Evolutionary conservation across 2,797 vertebrate genomes (phyloP), one percentile per base, ranked within the genome.

Genomic region (Sebastes taczanowskii): DNA sequence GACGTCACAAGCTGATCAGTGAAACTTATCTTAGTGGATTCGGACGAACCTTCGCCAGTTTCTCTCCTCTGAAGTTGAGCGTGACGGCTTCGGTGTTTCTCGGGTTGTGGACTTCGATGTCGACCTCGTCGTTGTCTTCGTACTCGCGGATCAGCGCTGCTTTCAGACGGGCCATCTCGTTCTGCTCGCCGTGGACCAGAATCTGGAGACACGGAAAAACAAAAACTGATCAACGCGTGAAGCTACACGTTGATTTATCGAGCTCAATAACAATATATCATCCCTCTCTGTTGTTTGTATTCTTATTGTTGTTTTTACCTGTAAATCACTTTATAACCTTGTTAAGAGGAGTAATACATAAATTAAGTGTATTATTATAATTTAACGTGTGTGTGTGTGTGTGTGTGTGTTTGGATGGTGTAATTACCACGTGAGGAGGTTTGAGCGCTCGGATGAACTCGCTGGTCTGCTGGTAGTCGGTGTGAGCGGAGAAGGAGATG

Each of bases 401-500:
- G 8, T 53, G 22, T 23, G 53, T 13, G 14, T 49, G 46, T 20
- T 52, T 52, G 46, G 46, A 8, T 13, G 18, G 23, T 25, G 11
- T 6, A 13, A 23, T 30, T 85, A 99, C 98, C 96, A 99, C 98
- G 2, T 99, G 98, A 6, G 98, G 98, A 1, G 97, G 98, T 79
- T 99, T 99, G 71, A 99, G 95, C 4, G 98, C 97, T 62, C 98
- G 95, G 92, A 99, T 99, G 94, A 99, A 99, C 94, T 99, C 97
- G 91, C 97, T 99, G 58, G 98, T 99, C 94, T 99, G 97, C 87
- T 99, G 97, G 92, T 99, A 99, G 94, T 99, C 98, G 2, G 98
- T 99, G 92, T 99, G 98, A 86, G 98, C 98, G 3, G 98, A 99
- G 94, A 99, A 99, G 89, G 98, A 99, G 93, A 99, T 99, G 93